Evolutionary conservation across 2,113 vertebrate genomes (phyloP), one percentile per base, ranked within the genome.

Genomic region (Monarcha castaneiventris): DNA sequence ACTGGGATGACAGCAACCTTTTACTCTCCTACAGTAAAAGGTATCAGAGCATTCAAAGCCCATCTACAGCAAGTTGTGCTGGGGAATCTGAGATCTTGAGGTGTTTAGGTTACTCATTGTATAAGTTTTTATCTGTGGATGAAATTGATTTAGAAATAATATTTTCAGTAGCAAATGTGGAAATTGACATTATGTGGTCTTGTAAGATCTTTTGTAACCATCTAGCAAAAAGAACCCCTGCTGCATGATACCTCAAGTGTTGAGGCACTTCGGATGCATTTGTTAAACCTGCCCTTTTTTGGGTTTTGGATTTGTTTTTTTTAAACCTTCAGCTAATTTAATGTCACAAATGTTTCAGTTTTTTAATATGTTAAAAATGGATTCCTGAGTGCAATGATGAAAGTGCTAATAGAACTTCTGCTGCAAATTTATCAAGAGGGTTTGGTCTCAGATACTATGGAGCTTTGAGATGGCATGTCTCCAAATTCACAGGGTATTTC

Each of bases 171-270:
- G 41, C 37, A 79, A 76, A 73, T 58, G 41, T 64, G 17, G 17
- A 9, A 81, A 55, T 12, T 48, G 58, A 66, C 29, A 7, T 59
- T 64, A 9, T 33, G 6, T 69, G n/a, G 18, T n/a, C 4, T 25
- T 52, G 10, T n/a, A 33, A 16, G 9, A 29, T 63, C 3, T 58
- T 30, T 59, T 76, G 17, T 12, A 94, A 62, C 29, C 7, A 41
- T 33, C 9, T 54, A 77, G 13, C 1, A 2, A 67, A 77, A 87
- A 54, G 52, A 0, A 0, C 2, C 26, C n/a, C 11, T 0, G 0
- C 27, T 5, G 0, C 12, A 11, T 0, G 0, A 33, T 48, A 39
- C 8, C 13, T 81, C 16, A 64, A 23, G 14, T 71, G 29, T 63
- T 90, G 30, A 82, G 19, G 21, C 6, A 58, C 12, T 86, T 87